Percentiles rank a stretch among this genome's conserved stretches.
Conservation (phyloP, 2,797 vertebrate genomes). For the Kryptolebias ocellatus region DNA sequence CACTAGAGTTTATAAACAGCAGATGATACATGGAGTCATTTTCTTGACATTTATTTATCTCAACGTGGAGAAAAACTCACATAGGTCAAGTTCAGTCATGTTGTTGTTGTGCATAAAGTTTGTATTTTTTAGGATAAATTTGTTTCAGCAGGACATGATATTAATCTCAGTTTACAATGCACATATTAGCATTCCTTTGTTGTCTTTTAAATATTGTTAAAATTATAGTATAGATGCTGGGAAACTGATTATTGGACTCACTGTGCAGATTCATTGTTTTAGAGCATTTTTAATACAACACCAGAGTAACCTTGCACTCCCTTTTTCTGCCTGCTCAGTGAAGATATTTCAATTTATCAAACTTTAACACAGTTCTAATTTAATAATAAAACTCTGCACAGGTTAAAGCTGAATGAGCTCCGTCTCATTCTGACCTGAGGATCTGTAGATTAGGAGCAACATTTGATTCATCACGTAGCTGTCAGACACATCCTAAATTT, state of each 20-base stretch:
- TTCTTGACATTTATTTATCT: background rate
- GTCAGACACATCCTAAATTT: background rate
- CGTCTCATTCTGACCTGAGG: no score
- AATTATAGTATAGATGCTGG: background rate
- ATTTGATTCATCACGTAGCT: background rate
- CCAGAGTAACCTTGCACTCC: no score
- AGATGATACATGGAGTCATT: conserved; percentile 1
- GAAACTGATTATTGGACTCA: background rate
- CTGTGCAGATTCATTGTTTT: background rate
- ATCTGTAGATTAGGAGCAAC: background rate
- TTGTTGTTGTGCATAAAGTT: background rate
- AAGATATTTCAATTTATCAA: background rate
- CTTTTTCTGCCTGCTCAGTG: background rate
- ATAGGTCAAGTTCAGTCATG: background rate
- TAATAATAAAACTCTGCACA: background rate
- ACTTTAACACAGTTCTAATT: background rate
- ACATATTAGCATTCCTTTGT: background rate
- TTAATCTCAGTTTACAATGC: background rate
- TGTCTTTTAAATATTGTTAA: background rate
- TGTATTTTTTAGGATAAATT: background rate
- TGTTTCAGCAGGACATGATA: conserved; percentile 3
- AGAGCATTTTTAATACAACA: no score
- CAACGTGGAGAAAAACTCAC: background rate
- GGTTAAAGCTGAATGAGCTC: background rate
- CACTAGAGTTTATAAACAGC: conserved; percentile 10